Base-by-base conservation (phyloP, 1,140 invertebrate genomes). In the Drosophila sechellia region DNA sequence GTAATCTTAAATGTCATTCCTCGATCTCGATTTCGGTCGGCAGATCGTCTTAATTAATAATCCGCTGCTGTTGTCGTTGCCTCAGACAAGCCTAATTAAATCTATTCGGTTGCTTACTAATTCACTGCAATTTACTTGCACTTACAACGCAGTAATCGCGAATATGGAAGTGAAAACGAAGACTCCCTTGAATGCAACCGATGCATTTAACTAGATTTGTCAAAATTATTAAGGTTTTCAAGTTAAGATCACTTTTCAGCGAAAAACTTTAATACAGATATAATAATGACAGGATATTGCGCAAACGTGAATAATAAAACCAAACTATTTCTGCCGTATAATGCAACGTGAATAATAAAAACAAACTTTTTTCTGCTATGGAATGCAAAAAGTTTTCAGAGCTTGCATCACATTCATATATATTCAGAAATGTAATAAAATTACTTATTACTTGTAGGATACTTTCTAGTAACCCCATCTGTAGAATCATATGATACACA, bases 1-100 rank as follows among this genome's bases (percentile, higher is more conserved):
- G n/a, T 45, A 35, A 72, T 65, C 50, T 78, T 37, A 57, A 54
- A 50, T 61, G 48, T 27, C 48, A 60, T 66, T 58, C 25, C 52
- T 12, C 45, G 27, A 35, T 39, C 52, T 15, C 45, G 27, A 35
- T 60, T 40, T 22, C 37, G 17, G 40, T 17, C 37, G 37, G 56
- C 39, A 43, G 65, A 49, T 53, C 54, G 39, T 39, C 37, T 77
- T 58, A 72, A 68, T 73, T 81, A 81, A 77, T 81, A 58, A 63
- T 42, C 31, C 31, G 35, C 31, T 48, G 53, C 13, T 45, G 55
- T 37, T 37, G 25, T 4, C 5, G 42, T 46, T 39, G 42, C 42
- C 25, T 42, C 8, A n/a, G 35, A 17, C 27, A 27, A 10, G 64
- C 37, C 56, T 74, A 74, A 75, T 75, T 74, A 70, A 79, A 59